Percentiles rank a stretch among this genome's conserved stretches.
Evolutionary conservation across 2,888 invertebrate genomes (phyloP).

Genomic region (Biston betularia): DNA sequence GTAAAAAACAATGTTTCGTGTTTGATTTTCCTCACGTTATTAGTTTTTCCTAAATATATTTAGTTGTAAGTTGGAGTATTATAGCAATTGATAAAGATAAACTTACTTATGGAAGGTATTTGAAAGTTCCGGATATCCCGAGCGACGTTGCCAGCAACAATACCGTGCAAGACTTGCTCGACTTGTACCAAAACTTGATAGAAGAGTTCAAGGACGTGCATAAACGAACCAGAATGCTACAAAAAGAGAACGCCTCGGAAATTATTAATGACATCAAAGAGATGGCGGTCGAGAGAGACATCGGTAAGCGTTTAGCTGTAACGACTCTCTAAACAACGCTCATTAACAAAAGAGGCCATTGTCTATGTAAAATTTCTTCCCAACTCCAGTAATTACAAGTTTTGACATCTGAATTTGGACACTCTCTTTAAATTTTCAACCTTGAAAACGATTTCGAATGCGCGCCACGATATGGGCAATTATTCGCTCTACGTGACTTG

Average conservation of each 20-base stretch:
- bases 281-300: conserved; percentile 95
- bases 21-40: too few species aligned
- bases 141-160: conserved; percentile 91
- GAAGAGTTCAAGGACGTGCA: conserved; percentile 93
- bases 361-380: conserved; percentile 42
- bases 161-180: conserved; percentile 89
- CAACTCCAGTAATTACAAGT: conserved; percentile 50
- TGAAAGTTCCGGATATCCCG: conserved; percentile 89
- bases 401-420: conserved; percentile 49
- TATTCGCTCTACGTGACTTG: conserved; percentile 44
- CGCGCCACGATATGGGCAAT: conserved; percentile 42
- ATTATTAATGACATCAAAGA: conserved; percentile 93
- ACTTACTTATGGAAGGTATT: conserved; percentile 63
- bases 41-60: too few species aligned
- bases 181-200: conserved; percentile 90
- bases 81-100: background rate
- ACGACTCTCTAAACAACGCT: conserved; percentile 67
- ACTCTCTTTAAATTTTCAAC: conserved; percentile 41
- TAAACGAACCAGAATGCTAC: conserved; percentile 88
- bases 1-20: too few species aligned
- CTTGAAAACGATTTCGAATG: conserved; percentile 39
- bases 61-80: background rate
- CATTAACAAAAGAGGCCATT: conserved; percentile 46
- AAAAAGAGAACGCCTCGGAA: conserved; percentile 90
- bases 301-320: conserved; percentile 81